Percentiles rank a stretch among this genome's conserved stretches.
Evolutionary conservation across 1,140 invertebrate genomes (phyloP).

Genomic region (Eriosoma lanigerum): DNA sequence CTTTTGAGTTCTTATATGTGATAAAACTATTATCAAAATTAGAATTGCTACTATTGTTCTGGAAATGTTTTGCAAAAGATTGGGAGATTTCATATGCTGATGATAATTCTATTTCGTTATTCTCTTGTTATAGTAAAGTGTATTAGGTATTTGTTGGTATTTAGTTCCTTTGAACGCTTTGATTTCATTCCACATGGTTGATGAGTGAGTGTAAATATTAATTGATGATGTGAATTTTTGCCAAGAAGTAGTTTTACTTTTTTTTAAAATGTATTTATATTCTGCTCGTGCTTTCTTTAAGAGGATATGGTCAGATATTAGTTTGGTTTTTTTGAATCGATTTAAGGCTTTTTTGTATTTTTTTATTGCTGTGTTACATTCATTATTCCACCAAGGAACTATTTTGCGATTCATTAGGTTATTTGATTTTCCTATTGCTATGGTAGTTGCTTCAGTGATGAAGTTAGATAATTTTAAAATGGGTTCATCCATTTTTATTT

Average conservation of each 20-base stretch:
- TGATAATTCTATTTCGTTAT: no score
- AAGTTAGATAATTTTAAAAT: not conserved
- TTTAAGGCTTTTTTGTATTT: not conserved
- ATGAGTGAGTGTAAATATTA: not conserved
- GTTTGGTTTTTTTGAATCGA: not conserved
- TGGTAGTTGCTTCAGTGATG: not conserved
- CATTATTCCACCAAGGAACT: not conserved
- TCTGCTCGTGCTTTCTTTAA: not conserved
- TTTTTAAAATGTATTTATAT: not conserved
- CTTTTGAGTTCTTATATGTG: no score
- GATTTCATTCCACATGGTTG: not conserved
- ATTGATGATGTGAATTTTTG: constrained; percentile 9
- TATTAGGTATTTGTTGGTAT: no score
- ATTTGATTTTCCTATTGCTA: not conserved
- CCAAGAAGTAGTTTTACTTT: not conserved
- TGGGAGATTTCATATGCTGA: not conserved
- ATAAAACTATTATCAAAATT: not conserved
- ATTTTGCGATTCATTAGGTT: not conserved
- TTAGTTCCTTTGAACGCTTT: constrained; percentile 5
- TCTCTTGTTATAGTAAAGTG: no score
- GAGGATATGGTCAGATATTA: not conserved
- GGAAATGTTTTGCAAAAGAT: not conserved
- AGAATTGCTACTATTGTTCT: not conserved
- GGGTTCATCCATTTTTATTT: not conserved
- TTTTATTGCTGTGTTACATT: constrained; percentile 6